phyloP scores from a whole-genome alignment of 2,888 invertebrate species.

The Orthosia gracilis region DNA sequence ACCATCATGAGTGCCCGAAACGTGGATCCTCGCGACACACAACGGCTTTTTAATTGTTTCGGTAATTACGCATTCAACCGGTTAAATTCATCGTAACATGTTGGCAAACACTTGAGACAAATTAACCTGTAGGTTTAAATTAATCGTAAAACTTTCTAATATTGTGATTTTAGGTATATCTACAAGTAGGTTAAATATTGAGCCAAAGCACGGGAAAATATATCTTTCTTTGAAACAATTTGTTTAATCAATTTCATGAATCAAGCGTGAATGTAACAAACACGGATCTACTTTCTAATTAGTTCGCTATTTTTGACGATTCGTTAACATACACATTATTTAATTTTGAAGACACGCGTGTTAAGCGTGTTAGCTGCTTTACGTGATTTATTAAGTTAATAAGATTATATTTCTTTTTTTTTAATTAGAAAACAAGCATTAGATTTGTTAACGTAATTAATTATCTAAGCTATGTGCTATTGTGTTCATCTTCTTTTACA shows the following conservation, averaged over 20 bases:
- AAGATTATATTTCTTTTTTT: neutral
- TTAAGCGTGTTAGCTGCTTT: too few relatives aligned
- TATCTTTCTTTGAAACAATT: slow-evolving; percentile 27
- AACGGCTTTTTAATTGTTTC: too few relatives aligned
- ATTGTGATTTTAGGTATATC: neutral
- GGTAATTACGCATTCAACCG: too few relatives aligned
- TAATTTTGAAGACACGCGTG: too few relatives aligned
- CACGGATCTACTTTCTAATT: slow-evolving; percentile 18
- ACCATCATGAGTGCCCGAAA: too few relatives aligned
- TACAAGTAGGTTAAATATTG: neutral
- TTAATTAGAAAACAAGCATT: slow-evolving; percentile 4
- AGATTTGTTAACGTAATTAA: neutral
- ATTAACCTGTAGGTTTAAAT: neutral
- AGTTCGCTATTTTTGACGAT: slow-evolving; percentile 6
- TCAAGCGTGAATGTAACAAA: slow-evolving; percentile 10
- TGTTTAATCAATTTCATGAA: slow-evolving; percentile 21
- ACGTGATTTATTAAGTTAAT: neutral
- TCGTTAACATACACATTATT: neutral
- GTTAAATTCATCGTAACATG: neutral
- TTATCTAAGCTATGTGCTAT: neutral
- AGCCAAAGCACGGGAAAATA: neutral
- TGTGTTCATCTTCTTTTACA: neutral
- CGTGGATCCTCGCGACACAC: too few relatives aligned
- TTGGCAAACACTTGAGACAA: neutral
- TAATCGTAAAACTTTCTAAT: neutral